Evolutionary conservation across 2,888 invertebrate genomes (phyloP).

Genomic region (Leptinotarsa rubiginosa): DNA sequence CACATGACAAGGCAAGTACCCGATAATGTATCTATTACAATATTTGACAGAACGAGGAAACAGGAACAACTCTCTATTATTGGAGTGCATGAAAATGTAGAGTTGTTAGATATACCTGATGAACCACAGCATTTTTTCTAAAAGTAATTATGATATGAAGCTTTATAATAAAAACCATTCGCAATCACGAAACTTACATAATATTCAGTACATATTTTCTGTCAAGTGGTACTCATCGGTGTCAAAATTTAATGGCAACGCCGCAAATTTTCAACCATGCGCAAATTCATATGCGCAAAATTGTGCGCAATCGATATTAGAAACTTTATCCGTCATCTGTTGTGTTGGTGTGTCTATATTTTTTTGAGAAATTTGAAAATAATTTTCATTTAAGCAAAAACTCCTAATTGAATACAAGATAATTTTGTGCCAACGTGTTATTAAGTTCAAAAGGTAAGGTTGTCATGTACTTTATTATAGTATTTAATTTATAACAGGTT

Average conservation of each 20-base stretch:
- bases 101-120: no score
- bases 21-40: no score
- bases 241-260: neutral
- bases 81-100: no score
- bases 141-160: no score
- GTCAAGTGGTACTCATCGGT: no score
- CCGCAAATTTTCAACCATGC: slow-evolving; percentile 19
- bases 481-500: slow-evolving; percentile 61
- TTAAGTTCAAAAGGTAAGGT: slow-evolving; percentile 47
- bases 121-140: no score
- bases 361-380: slow-evolving; percentile 59
- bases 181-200: no score
- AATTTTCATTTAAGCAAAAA: slow-evolving; percentile 60
- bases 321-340: slow-evolving; percentile 71
- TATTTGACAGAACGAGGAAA: no score
- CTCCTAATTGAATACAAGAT: slow-evolving; percentile 52
- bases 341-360: slow-evolving; percentile 65
- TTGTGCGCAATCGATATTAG: slow-evolving; percentile 64
- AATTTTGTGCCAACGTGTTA: slow-evolving; percentile 32
- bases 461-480: slow-evolving; percentile 60
- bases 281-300: slow-evolving; percentile 55
- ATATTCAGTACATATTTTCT: no score
- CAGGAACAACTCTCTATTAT: no score
- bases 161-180: no score
- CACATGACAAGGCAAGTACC: no score